Evolutionary conservation across 30 jellyfish, hydroid and myxozoan genomes (phyloP).

Genomic region (Cassiopea xamachana): DNA sequence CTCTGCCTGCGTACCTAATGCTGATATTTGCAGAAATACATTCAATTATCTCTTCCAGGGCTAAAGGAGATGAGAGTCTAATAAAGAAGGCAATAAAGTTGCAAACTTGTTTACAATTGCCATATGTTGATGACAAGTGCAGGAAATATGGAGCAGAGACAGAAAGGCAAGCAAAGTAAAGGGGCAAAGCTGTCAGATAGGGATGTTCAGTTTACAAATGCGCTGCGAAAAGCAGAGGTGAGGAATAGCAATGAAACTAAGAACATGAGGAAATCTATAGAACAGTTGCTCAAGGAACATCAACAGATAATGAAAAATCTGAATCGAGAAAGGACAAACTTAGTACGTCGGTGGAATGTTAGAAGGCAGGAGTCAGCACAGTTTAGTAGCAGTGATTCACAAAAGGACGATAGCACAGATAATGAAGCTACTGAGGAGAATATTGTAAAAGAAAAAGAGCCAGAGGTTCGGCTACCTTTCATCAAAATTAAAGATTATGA

Average conservation of each 20-base stretch:
- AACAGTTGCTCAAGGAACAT: conserved; percentile 50
- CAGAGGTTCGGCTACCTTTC: conserved; percentile 1
- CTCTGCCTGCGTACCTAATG: no score
- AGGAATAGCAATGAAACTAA: conserved; percentile 51
- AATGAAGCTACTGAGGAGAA: background rate
- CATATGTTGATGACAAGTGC: background rate
- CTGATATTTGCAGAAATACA: no score
- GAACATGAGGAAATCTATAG: conserved; percentile 56
- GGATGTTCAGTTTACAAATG: conserved; percentile 47
- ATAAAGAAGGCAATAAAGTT: background rate
- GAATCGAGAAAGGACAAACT: conserved; percentile 35
- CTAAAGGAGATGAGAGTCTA: background rate
- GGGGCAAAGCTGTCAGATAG: conserved; percentile 38
- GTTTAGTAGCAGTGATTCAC: background rate
- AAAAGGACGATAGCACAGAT: background rate
- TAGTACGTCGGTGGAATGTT: conserved; percentile 30
- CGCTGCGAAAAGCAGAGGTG: conserved; percentile 68
- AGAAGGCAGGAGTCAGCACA: conserved; percentile 10
- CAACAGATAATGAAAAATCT: conserved; percentile 55
- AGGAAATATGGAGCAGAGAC: conserved; percentile 18
- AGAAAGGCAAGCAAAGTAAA: background rate
- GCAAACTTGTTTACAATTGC: background rate
- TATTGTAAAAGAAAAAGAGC: background rate
- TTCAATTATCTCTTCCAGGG: background rate
- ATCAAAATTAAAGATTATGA: background rate